Evolutionary conservation across 2,113 vertebrate genomes (phyloP), one percentile per base, ranked within the genome.

Genomic region (Microtus oregoni): DNA sequence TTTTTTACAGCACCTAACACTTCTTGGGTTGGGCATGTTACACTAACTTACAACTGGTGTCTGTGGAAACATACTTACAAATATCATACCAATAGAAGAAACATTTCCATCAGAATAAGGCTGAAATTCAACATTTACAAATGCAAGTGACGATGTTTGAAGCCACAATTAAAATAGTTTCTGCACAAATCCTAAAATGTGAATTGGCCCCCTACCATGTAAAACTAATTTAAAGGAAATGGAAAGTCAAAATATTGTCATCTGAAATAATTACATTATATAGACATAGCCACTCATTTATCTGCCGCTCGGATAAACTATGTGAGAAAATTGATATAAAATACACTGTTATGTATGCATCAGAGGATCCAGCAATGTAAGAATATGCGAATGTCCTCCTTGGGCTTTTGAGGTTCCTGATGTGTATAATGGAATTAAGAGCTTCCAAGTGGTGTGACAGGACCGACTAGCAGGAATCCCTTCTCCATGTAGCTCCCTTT

Each of bases 161-260:
- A 96, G 94, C 82, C 94, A 92, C 81, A 94, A 95, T 97, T 94
- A 90, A 97, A 97, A 96, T 68, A 76, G 91, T 38, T 83, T 95
- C 72, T 35, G 86, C 91, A 92, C 14, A 44, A 91, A 86, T 83
- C 94, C 22, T 77, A 94, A 96, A 96, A 96, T 91, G 63, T 6
- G 89, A 96, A 95, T 90, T 90, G 97, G 78, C 82, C 82, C 90
- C 92, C 96, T 95, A 96, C 92, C 65, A 96, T 1, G 77, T 75
- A 72, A 96, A 97, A 96, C 91, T 95, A 95, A 98, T 97, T 97
- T 95, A 85, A 94, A 91, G 86, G 58, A 97, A 97, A 97, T 95
- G 78, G 83, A 90, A 97, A 97, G 94, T 96, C 94, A 91, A 96
- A 97, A 97, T 96, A 95, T 89, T 90, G 67, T 83, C 89, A 93